Conservation (phyloP, 2,113 vertebrate genomes). For the Oreochromis aureus region DNA sequence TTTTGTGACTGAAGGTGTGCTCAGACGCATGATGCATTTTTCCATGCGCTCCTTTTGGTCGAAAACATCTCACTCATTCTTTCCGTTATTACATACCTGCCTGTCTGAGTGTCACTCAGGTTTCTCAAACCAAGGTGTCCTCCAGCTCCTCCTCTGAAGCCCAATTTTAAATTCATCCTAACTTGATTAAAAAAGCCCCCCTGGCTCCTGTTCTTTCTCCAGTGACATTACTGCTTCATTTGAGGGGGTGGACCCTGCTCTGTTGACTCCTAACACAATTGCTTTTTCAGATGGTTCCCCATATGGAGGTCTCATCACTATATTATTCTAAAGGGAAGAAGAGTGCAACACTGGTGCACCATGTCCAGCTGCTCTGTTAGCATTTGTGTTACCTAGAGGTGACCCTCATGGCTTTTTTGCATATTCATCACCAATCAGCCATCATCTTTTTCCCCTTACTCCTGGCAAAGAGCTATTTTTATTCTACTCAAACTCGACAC, state of each 20-base stretch:
- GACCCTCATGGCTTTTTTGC: conserved; percentile 55
- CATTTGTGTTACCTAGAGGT: conserved; percentile 62
- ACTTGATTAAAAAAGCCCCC: conserved; percentile 25
- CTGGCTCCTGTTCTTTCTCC: conserved; percentile 5
- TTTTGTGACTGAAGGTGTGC: neutral
- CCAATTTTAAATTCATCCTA: conserved; percentile 12
- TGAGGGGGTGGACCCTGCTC: conserved; percentile 49
- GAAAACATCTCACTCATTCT: neutral
- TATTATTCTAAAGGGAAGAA: conserved; percentile 37
- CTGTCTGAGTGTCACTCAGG: neutral
- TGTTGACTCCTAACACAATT: conserved; percentile 64
- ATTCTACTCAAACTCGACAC: conserved; percentile 8
- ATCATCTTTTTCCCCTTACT: neutral
- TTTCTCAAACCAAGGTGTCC: neutral
- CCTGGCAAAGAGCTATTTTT: conserved; percentile 52
- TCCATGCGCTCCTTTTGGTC: neutral
- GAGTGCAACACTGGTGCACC: conserved; percentile 15
- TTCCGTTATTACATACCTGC: neutral
- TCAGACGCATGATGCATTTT: neutral
- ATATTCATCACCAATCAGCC: conserved; percentile 58
- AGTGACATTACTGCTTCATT: conserved; percentile 17
- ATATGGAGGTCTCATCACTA: conserved; percentile 52
- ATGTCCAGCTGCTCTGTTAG: conserved; percentile 64
- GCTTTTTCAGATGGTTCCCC: conserved; percentile 62
- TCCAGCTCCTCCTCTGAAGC: neutral